phyloP scores from a whole-genome alignment of 2,797 vertebrate genomes.

The Falco rusticolus region DNA sequence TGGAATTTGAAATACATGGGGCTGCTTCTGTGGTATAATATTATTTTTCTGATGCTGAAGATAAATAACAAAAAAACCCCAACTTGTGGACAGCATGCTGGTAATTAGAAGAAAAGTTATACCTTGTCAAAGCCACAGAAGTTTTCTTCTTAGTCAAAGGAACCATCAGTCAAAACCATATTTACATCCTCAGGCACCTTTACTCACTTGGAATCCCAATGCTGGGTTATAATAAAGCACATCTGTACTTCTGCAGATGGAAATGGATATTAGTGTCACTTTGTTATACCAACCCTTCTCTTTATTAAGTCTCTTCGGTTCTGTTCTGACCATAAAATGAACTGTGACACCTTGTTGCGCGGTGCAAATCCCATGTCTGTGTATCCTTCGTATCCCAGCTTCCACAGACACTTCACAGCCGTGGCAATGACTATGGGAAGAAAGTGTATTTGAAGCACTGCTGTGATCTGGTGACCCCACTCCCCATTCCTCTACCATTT shows the following conservation, averaged over 20 bases:
- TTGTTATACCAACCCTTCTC: not conserved
- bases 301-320: not conserved
- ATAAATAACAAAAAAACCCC: not conserved
- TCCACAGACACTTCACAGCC: not conserved
- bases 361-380: not conserved
- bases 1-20: conserved; percentile 5
- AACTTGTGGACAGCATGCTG: not conserved
- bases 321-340: not conserved
- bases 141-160: not conserved
- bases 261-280: not conserved
- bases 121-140: not conserved
- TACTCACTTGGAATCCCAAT: not conserved
- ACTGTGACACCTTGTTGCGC: not conserved
- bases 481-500: not conserved
- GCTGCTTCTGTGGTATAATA: not conserved
- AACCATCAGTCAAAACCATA: not conserved
- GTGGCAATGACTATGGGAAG: not conserved
- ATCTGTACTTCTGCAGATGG: not conserved
- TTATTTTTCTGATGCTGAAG: not conserved
- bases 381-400: not conserved
- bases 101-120: not conserved
- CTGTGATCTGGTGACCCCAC: not conserved
- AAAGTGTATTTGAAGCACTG: not conserved
- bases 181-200: not conserved
- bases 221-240: not conserved